Evolutionary conservation across 1,140 invertebrate species (phyloP).

Genomic region (Glossosoma conforme): DNA sequence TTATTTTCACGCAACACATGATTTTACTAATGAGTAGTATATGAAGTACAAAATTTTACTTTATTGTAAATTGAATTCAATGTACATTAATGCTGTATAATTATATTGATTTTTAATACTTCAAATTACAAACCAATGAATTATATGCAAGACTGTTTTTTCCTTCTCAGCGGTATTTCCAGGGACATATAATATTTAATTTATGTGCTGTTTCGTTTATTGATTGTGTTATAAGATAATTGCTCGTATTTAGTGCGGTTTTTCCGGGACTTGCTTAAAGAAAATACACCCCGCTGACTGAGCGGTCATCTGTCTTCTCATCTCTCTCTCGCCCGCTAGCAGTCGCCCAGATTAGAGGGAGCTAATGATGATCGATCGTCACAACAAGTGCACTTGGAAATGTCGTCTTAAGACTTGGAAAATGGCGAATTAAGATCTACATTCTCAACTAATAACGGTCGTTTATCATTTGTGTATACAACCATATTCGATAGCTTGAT

Average conservation of each 20-base stretch:
- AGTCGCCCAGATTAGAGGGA: not conserved
- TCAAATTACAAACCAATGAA: no score
- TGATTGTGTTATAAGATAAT: slow-evolving; percentile 23
- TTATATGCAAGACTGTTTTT: no score
- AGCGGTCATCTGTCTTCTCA: slow-evolving; percentile 18
- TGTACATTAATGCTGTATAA: no score
- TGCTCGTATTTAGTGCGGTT: slow-evolving; percentile 31
- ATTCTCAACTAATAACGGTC: no score
- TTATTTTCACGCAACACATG: no score
- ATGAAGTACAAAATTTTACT: no score
- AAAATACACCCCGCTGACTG: slow-evolving; percentile 21
- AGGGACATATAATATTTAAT: slow-evolving; percentile 15
- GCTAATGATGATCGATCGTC: slow-evolving; percentile 5
- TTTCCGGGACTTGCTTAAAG: slow-evolving; percentile 24
- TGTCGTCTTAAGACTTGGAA: not conserved
- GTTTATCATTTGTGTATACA: no score
- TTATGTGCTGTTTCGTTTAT: slow-evolving; percentile 11
- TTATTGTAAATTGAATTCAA: no score
- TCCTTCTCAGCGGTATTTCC: no score
- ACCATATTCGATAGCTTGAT: no score
- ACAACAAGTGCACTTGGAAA: slow-evolving; percentile 3
- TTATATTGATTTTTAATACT: no score
- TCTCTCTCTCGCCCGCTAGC: slow-evolving; percentile 13
- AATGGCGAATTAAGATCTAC: not conserved
- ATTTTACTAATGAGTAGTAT: no score